Percentiles rank a stretch among this genome's conserved stretches.
Evolutionary conservation across 1,140 invertebrate genomes (phyloP).

Genomic region (Drosophila ficusphila): DNA sequence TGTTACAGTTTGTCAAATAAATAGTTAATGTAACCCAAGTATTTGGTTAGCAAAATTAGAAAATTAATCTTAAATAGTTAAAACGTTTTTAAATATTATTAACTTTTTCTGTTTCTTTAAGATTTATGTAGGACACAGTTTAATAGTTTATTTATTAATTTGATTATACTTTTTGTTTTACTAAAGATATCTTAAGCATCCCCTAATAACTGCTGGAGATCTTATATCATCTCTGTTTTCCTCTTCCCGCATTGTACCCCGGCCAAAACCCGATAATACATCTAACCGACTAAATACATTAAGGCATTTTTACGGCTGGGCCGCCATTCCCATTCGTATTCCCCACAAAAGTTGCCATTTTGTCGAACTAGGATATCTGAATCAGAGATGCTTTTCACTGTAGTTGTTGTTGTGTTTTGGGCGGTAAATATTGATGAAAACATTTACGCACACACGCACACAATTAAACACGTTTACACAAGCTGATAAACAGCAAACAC

Average conservation of each 20-base stretch:
- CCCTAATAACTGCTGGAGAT: background rate
- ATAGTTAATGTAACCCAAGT: too few species aligned
- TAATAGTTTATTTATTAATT: too few species aligned
- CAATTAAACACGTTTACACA: constrained; percentile 77
- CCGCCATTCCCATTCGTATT: constrained; percentile 37
- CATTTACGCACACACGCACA: constrained; percentile 79
- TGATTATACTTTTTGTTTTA: background rate
- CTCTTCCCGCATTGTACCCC: background rate
- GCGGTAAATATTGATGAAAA: constrained; percentile 77
- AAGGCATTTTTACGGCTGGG: constrained; percentile 51
- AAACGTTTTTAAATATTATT: too few species aligned
- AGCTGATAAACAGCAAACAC: constrained; percentile 53
- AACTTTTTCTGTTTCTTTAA: too few species aligned
- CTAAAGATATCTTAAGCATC: background rate
- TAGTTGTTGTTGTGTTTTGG: constrained; percentile 56
- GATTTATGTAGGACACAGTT: too few species aligned
- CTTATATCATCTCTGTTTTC: constrained; percentile 33
- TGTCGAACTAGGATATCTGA: constrained; percentile 4
- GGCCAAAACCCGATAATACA: background rate
- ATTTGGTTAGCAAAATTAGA: too few species aligned
- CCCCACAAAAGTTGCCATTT: constrained; percentile 61
- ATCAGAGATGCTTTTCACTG: constrained; percentile 16
- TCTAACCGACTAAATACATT: constrained; percentile 44
- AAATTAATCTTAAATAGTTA: too few species aligned
- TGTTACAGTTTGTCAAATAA: constrained; percentile 10